These are phyloP conservation scores for Argyrosomus japonicus DNA, from an alignment of 2,113 vertebrate genomes.

Conservation along the genomic window DNA sequence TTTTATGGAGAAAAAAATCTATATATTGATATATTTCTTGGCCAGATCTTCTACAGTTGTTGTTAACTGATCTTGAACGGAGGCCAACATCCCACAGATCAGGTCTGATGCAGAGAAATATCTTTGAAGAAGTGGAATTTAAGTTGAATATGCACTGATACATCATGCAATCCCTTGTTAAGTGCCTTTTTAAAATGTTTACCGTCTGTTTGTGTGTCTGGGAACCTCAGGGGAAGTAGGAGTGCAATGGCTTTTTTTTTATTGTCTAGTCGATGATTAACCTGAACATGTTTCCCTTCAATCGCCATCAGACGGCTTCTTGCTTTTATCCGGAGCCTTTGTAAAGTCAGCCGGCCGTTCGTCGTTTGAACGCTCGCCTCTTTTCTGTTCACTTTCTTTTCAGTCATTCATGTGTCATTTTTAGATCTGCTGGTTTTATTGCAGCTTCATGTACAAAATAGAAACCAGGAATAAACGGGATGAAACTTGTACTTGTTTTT, in stretches of 20 bases:
- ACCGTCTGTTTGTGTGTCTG: constrained; percentile 65
- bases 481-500: constrained; percentile 27
- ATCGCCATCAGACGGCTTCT: constrained; percentile 44
- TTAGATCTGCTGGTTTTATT: constrained; percentile 63
- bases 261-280: constrained; percentile 60
- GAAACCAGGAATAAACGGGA: constrained; percentile 72
- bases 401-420: constrained; percentile 34
- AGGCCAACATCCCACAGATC: constrained; percentile 22
- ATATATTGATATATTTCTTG: constrained; percentile 43
- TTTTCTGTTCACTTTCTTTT: constrained; percentile 29
- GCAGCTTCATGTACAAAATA: constrained; percentile 72
- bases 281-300: constrained; percentile 58
- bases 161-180: constrained; percentile 75
- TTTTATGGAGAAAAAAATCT: constrained; percentile 51
- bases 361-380: constrained; percentile 28
- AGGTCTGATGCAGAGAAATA: constrained; percentile 42
- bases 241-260: constrained; percentile 55
- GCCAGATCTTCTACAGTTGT: constrained; percentile 43
- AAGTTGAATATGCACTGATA: constrained; percentile 73
- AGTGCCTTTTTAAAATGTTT: constrained; percentile 80
- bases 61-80: no score
- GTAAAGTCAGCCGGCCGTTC: constrained; percentile 27
- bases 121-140: constrained; percentile 56
- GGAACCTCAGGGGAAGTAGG: constrained; percentile 75
- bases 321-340: constrained; percentile 62